Evolutionary conservation across 1,140 invertebrate species (phyloP).

Genomic region (Saxidomus purpurata): DNA sequence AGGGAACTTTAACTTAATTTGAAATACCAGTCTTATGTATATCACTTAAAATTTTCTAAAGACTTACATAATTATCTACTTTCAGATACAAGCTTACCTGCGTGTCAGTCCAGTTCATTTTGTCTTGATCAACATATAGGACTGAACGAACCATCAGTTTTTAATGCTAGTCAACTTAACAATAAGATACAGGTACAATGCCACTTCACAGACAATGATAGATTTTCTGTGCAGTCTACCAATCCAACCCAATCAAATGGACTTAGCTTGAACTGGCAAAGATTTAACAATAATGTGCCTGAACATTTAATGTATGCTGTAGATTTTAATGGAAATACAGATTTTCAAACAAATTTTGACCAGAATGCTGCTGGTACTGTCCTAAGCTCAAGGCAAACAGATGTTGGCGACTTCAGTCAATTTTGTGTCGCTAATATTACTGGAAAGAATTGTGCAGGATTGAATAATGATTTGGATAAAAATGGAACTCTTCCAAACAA

Average conservation of each 20-base stretch:
- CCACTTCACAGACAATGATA: slow-evolving; percentile 5
- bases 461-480: background rate
- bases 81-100: background rate
- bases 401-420: background rate
- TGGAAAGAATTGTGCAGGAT: background rate
- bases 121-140: slow-evolving; percentile 16
- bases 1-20: no score
- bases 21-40: no score
- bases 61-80: no score
- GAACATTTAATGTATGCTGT: background rate
- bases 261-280: background rate
- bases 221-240: slow-evolving; percentile 32
- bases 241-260: background rate
- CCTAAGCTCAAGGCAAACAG: background rate
- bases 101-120: background rate
- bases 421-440: background rate
- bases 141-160: background rate
- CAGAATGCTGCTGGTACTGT: background rate
- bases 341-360: background rate
- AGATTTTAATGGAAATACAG: background rate
- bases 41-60: no score
- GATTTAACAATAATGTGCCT: background rate
- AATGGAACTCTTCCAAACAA: background rate
- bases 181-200: slow-evolving; percentile 9
- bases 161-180: slow-evolving; percentile 23